These are phyloP conservation scores for Oligia fasciuncula DNA, from an alignment of 2,888 invertebrate genomes.

Conservation along the genomic window DNA sequence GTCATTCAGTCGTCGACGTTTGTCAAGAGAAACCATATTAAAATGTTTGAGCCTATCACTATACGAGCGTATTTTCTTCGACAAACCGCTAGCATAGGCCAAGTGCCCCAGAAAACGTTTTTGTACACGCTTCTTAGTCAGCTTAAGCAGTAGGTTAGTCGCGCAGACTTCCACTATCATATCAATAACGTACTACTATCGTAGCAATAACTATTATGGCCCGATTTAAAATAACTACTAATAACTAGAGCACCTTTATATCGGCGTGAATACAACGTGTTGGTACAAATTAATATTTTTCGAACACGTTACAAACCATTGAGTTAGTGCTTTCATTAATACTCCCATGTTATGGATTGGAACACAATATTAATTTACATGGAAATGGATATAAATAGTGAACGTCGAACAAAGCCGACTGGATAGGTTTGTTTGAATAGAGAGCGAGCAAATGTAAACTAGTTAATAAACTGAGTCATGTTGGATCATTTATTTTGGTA, in stretches of 20 bases:
- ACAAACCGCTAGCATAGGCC: no score
- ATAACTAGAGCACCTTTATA: background rate
- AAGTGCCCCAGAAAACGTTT: no score
- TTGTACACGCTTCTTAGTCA: no score
- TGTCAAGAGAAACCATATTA: no score
- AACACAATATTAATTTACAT: slow-evolving; percentile 48
- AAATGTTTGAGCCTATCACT: no score
- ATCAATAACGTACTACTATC: background rate
- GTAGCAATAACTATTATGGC: background rate
- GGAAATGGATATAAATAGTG: slow-evolving; percentile 44
- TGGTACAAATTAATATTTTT: slow-evolving; percentile 30
- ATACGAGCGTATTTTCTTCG: no score
- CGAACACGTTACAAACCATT: slow-evolving; percentile 15
- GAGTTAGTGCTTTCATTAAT: slow-evolving; percentile 24
- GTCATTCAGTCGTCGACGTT: no score
- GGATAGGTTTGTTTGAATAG: slow-evolving; percentile 34
- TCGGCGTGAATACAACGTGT: slow-evolving; percentile 3
- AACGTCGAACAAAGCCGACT: slow-evolving; percentile 39
- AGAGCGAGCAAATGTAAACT: slow-evolving; percentile 21
- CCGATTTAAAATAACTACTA: background rate
- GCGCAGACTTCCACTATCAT: background rate
- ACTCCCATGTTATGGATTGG: slow-evolving; percentile 35
- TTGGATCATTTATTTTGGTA: slow-evolving; percentile 7
- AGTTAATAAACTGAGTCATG: slow-evolving; percentile 22
- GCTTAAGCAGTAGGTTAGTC: no score